phyloP scores from a whole-genome alignment of 2,888 invertebrate genomes.

The Meghimatium bilineatum region DNA sequence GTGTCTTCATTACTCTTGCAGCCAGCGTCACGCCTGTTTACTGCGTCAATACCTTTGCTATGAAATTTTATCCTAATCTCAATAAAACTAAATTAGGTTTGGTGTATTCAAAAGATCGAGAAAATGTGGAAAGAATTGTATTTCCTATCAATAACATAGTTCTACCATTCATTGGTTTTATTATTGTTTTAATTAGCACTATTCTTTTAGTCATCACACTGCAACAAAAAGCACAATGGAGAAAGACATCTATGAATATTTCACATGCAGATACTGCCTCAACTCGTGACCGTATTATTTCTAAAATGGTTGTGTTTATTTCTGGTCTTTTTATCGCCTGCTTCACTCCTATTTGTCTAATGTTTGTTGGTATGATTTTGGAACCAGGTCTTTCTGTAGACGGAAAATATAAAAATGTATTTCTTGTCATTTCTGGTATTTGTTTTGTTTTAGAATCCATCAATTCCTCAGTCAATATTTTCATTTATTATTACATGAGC shows the following conservation, averaged over 20 bases:
- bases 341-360: not conserved
- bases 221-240: not conserved
- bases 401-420: not conserved
- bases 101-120: not conserved
- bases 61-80: not conserved
- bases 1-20: no score
- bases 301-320: not conserved
- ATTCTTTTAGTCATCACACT: not conserved
- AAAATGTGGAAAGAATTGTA: not conserved
- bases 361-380: not conserved
- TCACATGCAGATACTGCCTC: not conserved
- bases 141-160: not conserved
- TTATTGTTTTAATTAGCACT: not conserved
- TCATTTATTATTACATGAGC: not conserved
- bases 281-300: not conserved
- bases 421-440: not conserved
- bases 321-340: not conserved
- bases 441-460: not conserved
- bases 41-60: no score
- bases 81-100: not conserved
- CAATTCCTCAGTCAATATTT: not conserved
- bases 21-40: no score
- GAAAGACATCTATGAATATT: not conserved
- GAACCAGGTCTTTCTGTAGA: not conserved
- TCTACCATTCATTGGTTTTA: not conserved